phyloP scores from a whole-genome alignment of 1,140 invertebrate genomes.

The Agrypnia vestita region DNA sequence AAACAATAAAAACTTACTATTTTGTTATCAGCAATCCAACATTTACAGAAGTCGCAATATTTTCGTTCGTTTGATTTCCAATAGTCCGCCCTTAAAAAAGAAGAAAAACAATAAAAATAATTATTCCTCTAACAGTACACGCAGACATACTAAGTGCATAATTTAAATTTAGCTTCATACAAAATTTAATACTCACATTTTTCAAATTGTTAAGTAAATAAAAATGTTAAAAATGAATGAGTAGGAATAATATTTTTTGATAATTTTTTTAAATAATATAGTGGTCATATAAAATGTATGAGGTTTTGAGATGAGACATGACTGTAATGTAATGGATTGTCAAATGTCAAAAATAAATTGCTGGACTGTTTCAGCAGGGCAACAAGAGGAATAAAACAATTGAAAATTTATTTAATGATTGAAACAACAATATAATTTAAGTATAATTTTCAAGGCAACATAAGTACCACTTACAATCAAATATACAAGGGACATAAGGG shows the following conservation, averaged over 20 bases:
- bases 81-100: conserved; percentile 87
- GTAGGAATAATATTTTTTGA: too few species aligned
- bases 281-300: too few species aligned
- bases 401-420: conserved; percentile 30
- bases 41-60: conserved; percentile 98
- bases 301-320: too few species aligned
- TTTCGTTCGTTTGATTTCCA: conserved; percentile 98
- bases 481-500: background rate
- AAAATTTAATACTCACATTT: conserved; percentile 27
- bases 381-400: too few species aligned
- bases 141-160: too few species aligned
- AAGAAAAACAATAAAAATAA: background rate
- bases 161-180: background rate
- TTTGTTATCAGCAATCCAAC: conserved; percentile 98
- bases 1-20: conserved; percentile 79
- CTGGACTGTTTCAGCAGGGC: too few species aligned
- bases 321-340: too few species aligned
- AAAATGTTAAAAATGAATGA: too few species aligned
- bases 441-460: conserved; percentile 49
- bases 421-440: conserved; percentile 44
- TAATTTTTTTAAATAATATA: too few species aligned
- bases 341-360: too few species aligned
- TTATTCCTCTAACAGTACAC: background rate
- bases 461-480: background rate
- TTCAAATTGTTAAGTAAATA: background rate